Base-by-base conservation (phyloP, 2,888 invertebrate genomes). In the Atherix ibis region DNA sequence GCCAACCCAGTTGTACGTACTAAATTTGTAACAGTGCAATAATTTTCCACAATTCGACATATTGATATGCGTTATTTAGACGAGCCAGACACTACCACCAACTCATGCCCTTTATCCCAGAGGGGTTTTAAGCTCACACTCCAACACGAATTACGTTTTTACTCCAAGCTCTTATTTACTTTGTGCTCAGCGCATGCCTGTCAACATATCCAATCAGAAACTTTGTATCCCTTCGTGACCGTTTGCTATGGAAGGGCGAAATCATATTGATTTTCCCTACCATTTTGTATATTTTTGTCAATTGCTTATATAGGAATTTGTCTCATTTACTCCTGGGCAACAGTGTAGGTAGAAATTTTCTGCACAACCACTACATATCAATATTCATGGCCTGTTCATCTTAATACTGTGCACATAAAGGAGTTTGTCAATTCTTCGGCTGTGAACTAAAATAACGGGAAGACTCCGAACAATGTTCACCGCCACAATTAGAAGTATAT, bases 1-100 rank as follows among this genome's bases (percentile, higher is more conserved):
- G n/a, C n/a, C n/a, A n/a, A 16, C 15, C 5, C 8, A 16, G 8
- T 4, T 30, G 22, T 19, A 43, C 41, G 43, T 41, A 39, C 40
- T 54, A 58, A 58, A 59, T 59, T 59, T 59, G 58, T 56, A 57
- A 54, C 56, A 57, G 56, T 59, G 56, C 58, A 59, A 59, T 59
- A 58, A 59, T 58, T 58, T 59, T 59, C 58, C 58, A 59, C 59
- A 57, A 58, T 59, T 59, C 54, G 58, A 59, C 59, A 59, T 57
- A 59, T 59, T 58, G 58, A 56, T 59, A 58, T 56, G 58, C 54
- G 40, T 49, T 49, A 37, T 41, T 41, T 41, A 39, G 37, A 27
- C 29, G 25, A 9, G 31, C 30, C 18, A 29, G 31, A 29, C 31
- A 31, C 5, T 13, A 26, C 26, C n/a, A 26, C n/a, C n/a, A 26